Conservation (phyloP, 1,140 invertebrate genomes). For the Caenorhabditis briggsae region DNA sequence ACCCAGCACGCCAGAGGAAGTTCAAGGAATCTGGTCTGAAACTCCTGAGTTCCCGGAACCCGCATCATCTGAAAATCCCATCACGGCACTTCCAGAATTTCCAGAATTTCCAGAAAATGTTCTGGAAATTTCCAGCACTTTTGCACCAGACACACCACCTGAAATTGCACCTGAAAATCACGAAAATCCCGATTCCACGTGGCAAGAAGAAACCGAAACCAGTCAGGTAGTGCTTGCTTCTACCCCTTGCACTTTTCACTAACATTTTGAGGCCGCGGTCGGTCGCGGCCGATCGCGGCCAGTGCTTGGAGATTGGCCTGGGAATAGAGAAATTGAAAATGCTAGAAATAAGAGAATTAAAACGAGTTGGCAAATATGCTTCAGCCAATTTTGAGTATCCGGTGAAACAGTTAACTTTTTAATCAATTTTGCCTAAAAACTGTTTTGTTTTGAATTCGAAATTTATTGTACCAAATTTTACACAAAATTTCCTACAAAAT, state of each 20-base stretch:
- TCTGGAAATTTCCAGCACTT: background rate
- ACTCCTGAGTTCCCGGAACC: background rate
- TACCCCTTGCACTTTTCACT: background rate
- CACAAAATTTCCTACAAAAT: too few species aligned
- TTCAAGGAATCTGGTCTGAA: slow-evolving; percentile 4
- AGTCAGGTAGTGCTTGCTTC: slow-evolving; percentile 41
- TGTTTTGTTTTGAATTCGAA: too few species aligned
- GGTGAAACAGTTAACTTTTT: too few species aligned
- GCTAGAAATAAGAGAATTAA: background rate
- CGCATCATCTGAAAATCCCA: background rate
- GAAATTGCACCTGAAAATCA: slow-evolving; percentile 1
- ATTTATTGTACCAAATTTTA: too few species aligned
- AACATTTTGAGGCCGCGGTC: background rate
- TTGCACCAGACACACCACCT: background rate
- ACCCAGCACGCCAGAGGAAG: background rate
- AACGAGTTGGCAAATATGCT: background rate
- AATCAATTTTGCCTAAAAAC: too few species aligned
- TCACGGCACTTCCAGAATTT: background rate
- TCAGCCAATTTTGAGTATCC: background rate
- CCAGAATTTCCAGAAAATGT: too few species aligned
- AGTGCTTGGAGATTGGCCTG: background rate
- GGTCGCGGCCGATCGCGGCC: too few species aligned
- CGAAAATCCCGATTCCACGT: background rate
- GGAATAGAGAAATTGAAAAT: background rate
- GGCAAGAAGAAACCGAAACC: background rate